These are phyloP conservation scores for Nothocercus julius DNA, from an alignment of 2,113 vertebrate species.

Conservation along the genomic window DNA sequence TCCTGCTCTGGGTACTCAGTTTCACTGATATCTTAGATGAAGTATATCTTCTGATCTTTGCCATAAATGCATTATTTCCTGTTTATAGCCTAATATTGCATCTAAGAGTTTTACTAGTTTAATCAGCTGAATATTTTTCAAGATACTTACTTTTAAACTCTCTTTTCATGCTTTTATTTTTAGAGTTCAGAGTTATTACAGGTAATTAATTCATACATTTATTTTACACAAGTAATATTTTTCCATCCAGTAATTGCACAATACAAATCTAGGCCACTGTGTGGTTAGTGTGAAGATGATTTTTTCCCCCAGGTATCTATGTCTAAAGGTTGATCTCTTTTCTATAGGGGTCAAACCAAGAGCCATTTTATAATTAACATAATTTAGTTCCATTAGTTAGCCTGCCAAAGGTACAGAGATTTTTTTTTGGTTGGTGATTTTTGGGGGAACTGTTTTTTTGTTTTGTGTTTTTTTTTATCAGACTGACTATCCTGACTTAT, in stretches of 20 bases:
- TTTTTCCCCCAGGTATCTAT: neutral
- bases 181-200: neutral
- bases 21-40: neutral
- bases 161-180: neutral
- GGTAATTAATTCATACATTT: neutral
- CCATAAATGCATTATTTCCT: neutral
- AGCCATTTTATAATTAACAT: neutral
- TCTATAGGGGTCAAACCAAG: neutral
- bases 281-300: neutral
- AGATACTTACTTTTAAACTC: neutral
- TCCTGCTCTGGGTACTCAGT: slow-evolving; percentile 35
- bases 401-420: neutral
- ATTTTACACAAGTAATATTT: neutral
- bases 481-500: neutral
- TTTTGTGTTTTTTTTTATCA: neutral
- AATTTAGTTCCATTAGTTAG: neutral
- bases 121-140: slow-evolving; percentile 8
- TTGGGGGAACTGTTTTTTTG: neutral
- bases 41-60: slow-evolving; percentile 49
- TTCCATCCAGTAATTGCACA: neutral
- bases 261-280: neutral
- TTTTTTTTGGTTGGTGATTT: neutral
- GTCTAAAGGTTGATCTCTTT: neutral
- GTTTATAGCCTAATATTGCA: neutral
- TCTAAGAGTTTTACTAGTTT: neutral